A percentile compares a stretch with the other conserved stretches of the same genome.
Evolutionary conservation across 1,140 invertebrate species (phyloP).

Genomic region (Rhynchophorus ferrugineus): DNA sequence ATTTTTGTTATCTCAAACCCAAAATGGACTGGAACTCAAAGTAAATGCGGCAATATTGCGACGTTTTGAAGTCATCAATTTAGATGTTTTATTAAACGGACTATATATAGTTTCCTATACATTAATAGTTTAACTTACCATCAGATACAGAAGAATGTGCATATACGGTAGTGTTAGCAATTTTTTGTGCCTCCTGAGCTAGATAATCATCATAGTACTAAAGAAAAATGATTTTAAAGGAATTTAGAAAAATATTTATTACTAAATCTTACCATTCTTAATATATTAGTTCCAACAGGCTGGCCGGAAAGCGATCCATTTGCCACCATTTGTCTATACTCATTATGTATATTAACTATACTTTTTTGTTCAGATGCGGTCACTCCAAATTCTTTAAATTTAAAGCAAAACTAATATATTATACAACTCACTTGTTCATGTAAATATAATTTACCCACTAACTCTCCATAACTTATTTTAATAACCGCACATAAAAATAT

Average conservation of each 20-base stretch:
- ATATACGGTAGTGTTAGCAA: neutral
- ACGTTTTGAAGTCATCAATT: too few relatives aligned
- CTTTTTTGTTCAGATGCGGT: neutral
- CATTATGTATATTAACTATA: neutral
- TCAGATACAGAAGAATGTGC: neutral
- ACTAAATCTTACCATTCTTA: too few relatives aligned
- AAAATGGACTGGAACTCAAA: too few relatives aligned
- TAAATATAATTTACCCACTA: slow-evolving; percentile 28
- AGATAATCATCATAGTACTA: neutral
- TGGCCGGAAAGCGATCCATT: neutral
- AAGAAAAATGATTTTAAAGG: neutral
- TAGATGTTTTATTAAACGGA: too few relatives aligned
- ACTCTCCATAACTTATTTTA: too few relatives aligned
- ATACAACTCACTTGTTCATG: slow-evolving; percentile 5
- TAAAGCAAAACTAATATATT: too few relatives aligned
- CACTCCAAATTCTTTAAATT: neutral
- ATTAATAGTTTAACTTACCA: too few relatives aligned
- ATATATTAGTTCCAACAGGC: neutral
- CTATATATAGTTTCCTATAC: too few relatives aligned
- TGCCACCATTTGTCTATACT: neutral
- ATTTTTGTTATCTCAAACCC: too few relatives aligned
- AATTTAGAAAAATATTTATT: too few relatives aligned
- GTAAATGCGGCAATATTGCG: too few relatives aligned
- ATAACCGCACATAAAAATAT: too few relatives aligned
- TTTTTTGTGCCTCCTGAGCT: neutral